Evolutionary conservation across 2,113 vertebrate species (phyloP).

Genomic region (Salvelinus alpinus): DNA sequence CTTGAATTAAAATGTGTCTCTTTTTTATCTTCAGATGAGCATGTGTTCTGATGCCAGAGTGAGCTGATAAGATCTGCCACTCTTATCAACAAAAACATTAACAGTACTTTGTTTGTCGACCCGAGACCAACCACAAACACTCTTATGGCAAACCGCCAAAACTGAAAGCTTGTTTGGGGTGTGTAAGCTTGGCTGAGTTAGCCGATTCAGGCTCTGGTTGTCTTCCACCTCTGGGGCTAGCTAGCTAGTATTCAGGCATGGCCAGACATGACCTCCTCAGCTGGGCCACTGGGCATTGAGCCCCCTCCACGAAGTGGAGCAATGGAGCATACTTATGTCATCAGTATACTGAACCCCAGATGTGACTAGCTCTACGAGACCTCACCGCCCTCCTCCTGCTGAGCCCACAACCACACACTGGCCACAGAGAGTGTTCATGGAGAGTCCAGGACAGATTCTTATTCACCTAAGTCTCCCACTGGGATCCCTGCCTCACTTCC

Average conservation of each 20-base stretch:
- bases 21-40: too few relatives aligned
- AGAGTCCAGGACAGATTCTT: too few relatives aligned
- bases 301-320: slow-evolving; percentile 52
- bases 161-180: not conserved
- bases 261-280: slow-evolving; percentile 49
- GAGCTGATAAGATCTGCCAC: too few relatives aligned
- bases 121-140: not conserved
- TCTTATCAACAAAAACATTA: too few relatives aligned
- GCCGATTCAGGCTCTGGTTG: slow-evolving; percentile 39
- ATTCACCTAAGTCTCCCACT: not conserved
- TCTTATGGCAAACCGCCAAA: not conserved
- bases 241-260: slow-evolving; percentile 43
- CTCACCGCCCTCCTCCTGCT: not conserved
- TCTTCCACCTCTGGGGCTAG: slow-evolving; percentile 49
- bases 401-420: too few relatives aligned
- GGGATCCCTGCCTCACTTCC: not conserved
- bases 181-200: slow-evolving; percentile 47
- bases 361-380: slow-evolving; percentile 41
- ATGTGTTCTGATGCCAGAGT: too few relatives aligned
- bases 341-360: slow-evolving; percentile 52
- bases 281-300: slow-evolving; percentile 52
- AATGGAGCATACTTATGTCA: slow-evolving; percentile 48
- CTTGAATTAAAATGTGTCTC: too few relatives aligned
- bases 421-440: too few relatives aligned
- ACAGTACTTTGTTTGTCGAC: too few relatives aligned